A percentile compares a stretch with the other conserved stretches of the same genome.
Evolutionary conservation across 1,140 invertebrate genomes (phyloP).

Genomic region (Brachionus paranguensis): DNA sequence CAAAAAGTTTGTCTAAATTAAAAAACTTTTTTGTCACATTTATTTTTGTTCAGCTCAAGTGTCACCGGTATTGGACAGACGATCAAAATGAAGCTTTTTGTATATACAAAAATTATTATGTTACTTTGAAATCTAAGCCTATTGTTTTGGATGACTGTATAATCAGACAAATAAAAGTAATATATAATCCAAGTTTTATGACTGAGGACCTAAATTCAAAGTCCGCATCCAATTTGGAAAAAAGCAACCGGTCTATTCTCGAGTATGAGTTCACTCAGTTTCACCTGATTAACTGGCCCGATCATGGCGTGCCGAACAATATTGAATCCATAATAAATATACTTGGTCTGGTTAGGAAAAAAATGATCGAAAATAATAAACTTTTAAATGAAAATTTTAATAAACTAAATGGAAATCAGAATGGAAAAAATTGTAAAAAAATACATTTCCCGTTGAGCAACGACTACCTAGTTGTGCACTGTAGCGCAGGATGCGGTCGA

Average conservation of each 20-base stretch:
- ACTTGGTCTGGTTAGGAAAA: conserved; percentile 5
- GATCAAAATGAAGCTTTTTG: conserved; percentile 49
- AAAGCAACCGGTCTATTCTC: background rate
- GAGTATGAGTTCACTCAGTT: conserved; percentile 34
- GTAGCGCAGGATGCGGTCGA: conserved; percentile 38
- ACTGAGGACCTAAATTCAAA: background rate
- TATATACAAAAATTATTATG: conserved; percentile 18
- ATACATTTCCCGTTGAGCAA: background rate
- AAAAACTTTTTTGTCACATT: background rate
- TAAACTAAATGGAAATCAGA: background rate
- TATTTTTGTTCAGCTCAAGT: conserved; percentile 29
- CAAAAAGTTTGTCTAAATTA: background rate
- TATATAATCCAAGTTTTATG: background rate
- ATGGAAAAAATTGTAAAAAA: background rate
- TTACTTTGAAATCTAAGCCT: background rate
- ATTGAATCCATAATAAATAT: conserved; percentile 22
- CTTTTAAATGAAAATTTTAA: background rate
- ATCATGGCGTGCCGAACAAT: conserved; percentile 39
- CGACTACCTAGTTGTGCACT: conserved; percentile 2
- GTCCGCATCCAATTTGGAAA: background rate
- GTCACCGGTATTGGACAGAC: conserved; percentile 37
- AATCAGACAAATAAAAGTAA: conserved; percentile 5
- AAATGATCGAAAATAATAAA: conserved; percentile 29
- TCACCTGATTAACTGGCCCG: conserved; percentile 39
- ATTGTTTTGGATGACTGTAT: conserved; percentile 13